Conservation (phyloP, 2,113 vertebrate genomes). For the Suricata suricatta region DNA sequence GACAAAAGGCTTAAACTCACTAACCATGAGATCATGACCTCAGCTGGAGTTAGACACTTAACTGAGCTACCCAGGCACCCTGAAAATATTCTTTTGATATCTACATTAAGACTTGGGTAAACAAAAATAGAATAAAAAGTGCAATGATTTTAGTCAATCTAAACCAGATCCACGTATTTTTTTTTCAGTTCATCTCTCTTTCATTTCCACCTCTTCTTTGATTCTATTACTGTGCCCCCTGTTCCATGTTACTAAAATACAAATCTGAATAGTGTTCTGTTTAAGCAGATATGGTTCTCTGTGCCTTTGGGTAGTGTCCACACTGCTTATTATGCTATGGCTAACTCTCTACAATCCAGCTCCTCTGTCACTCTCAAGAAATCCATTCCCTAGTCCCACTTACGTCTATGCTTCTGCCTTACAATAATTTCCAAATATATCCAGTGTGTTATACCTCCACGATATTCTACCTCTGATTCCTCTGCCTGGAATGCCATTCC, state of each 20-base stretch:
- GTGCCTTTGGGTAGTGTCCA: not conserved
- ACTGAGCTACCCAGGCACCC: no score
- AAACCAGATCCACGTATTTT: not conserved
- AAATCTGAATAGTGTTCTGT: not conserved
- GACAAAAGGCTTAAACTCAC: no score
- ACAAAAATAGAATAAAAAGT: not conserved
- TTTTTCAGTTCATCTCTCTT: not conserved
- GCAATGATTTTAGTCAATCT: not conserved
- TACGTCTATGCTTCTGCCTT: not conserved
- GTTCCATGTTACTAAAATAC: not conserved
- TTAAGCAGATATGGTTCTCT: not conserved
- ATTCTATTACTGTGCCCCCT: not conserved
- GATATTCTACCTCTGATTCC: not conserved
- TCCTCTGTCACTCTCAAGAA: not conserved
- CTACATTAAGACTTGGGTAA: not conserved
- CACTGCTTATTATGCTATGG: not conserved
- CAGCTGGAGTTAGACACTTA: no score
- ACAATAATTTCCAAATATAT: not conserved
- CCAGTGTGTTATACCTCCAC: not conserved
- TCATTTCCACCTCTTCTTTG: not conserved
- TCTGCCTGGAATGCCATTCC: not conserved
- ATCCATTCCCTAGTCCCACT: not conserved
- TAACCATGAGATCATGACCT: no score
- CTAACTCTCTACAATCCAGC: not conserved
- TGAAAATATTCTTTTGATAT: not conserved